Base-by-base conservation (phyloP, 2,888 invertebrate species). In the Amblyteles armatorius region DNA sequence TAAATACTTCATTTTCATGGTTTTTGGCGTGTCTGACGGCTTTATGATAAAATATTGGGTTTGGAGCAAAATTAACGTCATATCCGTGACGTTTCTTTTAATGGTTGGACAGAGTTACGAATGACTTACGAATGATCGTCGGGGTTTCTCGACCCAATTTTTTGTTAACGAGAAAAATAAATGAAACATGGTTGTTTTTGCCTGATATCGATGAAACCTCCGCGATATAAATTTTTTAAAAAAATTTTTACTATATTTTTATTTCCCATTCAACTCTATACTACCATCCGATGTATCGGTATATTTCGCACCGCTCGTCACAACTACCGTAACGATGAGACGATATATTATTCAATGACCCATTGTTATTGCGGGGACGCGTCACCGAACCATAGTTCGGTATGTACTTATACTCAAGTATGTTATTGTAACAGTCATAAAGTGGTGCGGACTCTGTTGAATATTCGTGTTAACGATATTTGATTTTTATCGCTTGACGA, bases 401-500 rank as follows among this genome's bases (percentile, higher is more conserved):
- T 63, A 1, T 33, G 33, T 33, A 63, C 63, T 57, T 57, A 3
- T 57, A 57, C 26, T 9, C 2, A 57, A 57, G 26, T 57, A 26
- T 57, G 57, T 22, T 9, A 57, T 57, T 57, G 57, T 57, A 57
- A 48, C 22, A 22, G 57, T 57, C 11, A 9, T 3, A 11, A 57
- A 57, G 57, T 22, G 26, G 22, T 3, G 57, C n/a, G 13, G 48
- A n/a, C 74, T 22, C 2, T 78, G 67, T 67, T 72, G 40, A 36
- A 63, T 68, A 44, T 67, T 48, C 40, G n/a, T 36, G 69, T 68
- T 69, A 22, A 69, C 50, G 68, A 73, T 68, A 73, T 78, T 60
- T n/a, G 78, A 78, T 82, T 57, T 78, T 72, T 82, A 73, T 78
- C 82, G 50, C 26, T 65, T 40, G 68, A 69, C 76, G 76, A 69